phyloP scores from a whole-genome alignment of 1,140 invertebrate genomes.

The Chelonus insularis region DNA sequence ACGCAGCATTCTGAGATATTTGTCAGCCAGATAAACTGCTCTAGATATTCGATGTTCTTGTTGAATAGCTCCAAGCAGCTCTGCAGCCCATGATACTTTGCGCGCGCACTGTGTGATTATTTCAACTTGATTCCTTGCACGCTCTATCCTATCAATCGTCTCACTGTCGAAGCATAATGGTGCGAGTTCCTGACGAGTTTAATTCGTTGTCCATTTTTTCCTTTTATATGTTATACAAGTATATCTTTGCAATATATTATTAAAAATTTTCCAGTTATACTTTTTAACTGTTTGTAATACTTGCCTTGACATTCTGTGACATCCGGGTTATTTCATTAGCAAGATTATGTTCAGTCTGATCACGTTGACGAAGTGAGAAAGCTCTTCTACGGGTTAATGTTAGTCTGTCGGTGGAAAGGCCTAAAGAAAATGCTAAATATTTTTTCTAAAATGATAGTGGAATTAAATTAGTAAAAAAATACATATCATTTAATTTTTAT shows the following conservation, averaged over 20 bases:
- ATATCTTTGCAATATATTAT: neutral
- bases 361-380: conserved; percentile 47
- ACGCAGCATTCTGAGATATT: conserved; percentile 48
- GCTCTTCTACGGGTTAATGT: conserved; percentile 45
- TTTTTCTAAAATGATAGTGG: conserved; percentile 33
- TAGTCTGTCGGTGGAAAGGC: conserved; percentile 49
- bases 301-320: conserved; percentile 52
- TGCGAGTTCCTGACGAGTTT: conserved; percentile 46
- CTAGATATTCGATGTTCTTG: conserved; percentile 51
- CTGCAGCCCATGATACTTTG: conserved; percentile 50
- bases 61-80: conserved; percentile 53
- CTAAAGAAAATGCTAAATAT: conserved; percentile 51
- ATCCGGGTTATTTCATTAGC: conserved; percentile 45
- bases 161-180: conserved; percentile 53
- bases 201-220: conserved; percentile 19
- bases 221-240: conserved; percentile 2
- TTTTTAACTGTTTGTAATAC: conserved; percentile 1
- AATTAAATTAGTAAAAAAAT: too few relatives aligned
- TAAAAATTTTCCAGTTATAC: neutral
- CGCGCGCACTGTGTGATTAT: conserved; percentile 51
- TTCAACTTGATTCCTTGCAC: conserved; percentile 47
- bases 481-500: neutral
- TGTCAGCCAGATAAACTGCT: conserved; percentile 48
- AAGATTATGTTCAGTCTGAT: conserved; percentile 53
- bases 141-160: conserved; percentile 52